A percentile compares a stretch with the other conserved stretches of the same genome.
Conservation (phyloP, 1,140 invertebrate genomes). For the Brachionus rubens region DNA sequence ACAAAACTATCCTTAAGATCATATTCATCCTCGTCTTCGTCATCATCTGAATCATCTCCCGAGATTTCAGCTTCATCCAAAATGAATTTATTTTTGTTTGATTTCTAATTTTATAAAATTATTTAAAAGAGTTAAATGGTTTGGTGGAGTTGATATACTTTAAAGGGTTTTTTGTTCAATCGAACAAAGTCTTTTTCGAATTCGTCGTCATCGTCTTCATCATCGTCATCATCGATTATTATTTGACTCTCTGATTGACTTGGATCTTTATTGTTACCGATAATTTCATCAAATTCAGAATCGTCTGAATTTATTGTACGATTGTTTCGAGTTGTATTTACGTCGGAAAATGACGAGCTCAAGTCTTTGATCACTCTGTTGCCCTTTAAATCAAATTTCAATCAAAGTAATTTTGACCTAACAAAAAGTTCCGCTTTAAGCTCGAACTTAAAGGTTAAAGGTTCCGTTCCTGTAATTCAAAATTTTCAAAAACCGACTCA, state of each 20-base stretch:
- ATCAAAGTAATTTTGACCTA: no score
- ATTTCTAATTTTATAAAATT: neutral
- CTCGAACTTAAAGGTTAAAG: no score
- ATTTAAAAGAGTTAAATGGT: neutral
- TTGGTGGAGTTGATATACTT: neutral
- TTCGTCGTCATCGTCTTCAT: neutral
- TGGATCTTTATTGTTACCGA: neutral
- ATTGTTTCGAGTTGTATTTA: neutral
- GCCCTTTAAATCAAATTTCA: neutral
- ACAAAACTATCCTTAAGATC: constrained; percentile 44
- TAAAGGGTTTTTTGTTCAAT: neutral
- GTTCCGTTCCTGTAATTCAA: no score
- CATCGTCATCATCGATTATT: neutral
- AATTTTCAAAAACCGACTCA: neutral
- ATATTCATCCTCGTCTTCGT: constrained; percentile 39
- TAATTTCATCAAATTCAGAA: constrained; percentile 31
- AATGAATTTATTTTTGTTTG: constrained; percentile 24
- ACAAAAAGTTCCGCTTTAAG: no score
- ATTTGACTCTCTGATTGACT: neutral
- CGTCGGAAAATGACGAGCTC: neutral
- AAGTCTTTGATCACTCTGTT: constrained; percentile 7
- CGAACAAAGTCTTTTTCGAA: neutral
- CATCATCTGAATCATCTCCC: constrained; percentile 16
- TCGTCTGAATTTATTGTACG: neutral
- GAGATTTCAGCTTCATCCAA: constrained; percentile 9